Percentiles rank a stretch among this genome's conserved stretches.
These are phyloP conservation scores for Platygyra sinensis DNA, from an alignment of 64 coral and sea anemone genomes.

Conservation along the genomic window DNA sequence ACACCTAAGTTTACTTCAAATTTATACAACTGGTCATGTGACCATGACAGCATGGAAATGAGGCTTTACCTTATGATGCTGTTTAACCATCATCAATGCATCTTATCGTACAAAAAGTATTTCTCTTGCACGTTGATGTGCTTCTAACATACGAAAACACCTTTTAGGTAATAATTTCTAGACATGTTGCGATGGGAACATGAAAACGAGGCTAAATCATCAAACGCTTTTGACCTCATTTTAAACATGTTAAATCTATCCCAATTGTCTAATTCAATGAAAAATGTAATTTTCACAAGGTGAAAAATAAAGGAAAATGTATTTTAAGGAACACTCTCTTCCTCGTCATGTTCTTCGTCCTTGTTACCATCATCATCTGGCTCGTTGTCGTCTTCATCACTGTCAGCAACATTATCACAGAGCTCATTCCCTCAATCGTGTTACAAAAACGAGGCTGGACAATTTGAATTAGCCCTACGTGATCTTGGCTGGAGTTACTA, in stretches of 20 bases:
- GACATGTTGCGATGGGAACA: no score
- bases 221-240: neutral
- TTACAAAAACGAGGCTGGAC: no score
- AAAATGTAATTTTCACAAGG: neutral
- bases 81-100: no score
- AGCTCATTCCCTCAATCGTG: slow-evolving; percentile 9
- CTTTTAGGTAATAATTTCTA: no score
- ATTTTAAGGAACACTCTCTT: neutral
- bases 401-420: slow-evolving; percentile 18
- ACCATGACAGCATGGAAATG: slow-evolving; percentile 32
- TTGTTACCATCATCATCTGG: slow-evolving; percentile 5
- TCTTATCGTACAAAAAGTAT: no score
- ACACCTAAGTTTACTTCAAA: neutral
- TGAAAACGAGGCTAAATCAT: neutral
- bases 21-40: slow-evolving; percentile 24
- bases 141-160: no score
- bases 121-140: no score
- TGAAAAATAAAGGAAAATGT: neutral
- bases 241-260: slow-evolving; percentile 7
- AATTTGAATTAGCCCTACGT: no score
- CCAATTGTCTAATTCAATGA: neutral
- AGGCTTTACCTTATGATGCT: neutral
- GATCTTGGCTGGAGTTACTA: no score
- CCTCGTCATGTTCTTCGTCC: neutral
- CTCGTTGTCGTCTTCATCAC: slow-evolving; percentile 1